These are phyloP conservation scores for Acrocephalus kingi DNA, from an alignment of 2,113 vertebrate genomes.

Conservation along the genomic window DNA sequence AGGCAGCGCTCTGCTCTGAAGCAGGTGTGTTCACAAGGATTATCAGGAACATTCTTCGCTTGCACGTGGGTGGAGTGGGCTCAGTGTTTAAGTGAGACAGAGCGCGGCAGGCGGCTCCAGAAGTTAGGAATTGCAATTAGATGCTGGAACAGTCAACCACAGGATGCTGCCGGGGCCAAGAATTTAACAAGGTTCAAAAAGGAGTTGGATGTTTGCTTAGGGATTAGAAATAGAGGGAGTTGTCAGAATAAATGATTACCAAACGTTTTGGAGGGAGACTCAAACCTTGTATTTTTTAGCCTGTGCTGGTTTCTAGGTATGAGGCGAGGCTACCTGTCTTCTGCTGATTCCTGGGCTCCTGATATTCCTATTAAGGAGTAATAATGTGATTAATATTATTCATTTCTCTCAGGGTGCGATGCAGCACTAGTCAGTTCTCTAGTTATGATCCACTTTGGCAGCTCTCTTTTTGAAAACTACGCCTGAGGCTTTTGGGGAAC, in stretches of 20 bases:
- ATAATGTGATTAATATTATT: neutral
- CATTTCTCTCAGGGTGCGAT: neutral
- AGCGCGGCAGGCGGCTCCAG: neutral
- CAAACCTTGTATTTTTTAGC: neutral
- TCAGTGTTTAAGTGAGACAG: neutral
- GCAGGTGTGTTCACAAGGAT: conserved; percentile 25
- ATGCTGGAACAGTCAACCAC: conserved; percentile 41
- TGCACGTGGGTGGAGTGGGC: neutral
- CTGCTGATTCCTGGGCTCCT: neutral
- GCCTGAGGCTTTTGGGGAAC: neutral
- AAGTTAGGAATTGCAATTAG: conserved; percentile 54
- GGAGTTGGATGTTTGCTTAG: conserved; percentile 30
- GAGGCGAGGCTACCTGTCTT: neutral
- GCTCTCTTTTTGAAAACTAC: neutral
- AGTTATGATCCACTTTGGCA: neutral
- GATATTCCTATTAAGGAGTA: neutral
- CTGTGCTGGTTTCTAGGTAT: neutral
- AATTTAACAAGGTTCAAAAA: conserved; percentile 51
- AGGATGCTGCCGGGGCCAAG: conserved; percentile 45
- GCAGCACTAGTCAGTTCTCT: neutral
- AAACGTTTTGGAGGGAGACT: conserved; percentile 1
- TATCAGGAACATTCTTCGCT: neutral
- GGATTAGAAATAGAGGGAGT: conserved; percentile 36
- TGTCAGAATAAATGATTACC: conserved; percentile 48
- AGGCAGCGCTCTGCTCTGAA: neutral